Evolutionary conservation across 2,888 invertebrate species (phyloP).

Genomic region (Stenodema calcarata): DNA sequence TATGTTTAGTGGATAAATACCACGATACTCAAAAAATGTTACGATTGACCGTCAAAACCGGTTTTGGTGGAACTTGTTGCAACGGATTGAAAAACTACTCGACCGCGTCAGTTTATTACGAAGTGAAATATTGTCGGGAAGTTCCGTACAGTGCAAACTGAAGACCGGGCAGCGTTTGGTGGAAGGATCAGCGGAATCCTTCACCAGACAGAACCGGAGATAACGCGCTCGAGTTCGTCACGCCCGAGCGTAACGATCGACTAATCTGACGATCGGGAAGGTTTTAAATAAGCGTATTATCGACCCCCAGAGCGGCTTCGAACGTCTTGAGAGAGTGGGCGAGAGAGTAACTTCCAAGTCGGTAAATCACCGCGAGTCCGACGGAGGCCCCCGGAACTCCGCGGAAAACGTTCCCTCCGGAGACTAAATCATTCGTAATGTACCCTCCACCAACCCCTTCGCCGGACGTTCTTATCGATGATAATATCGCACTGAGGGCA

Average conservation of each 20-base stretch:
- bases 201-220: neutral
- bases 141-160: neutral
- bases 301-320: neutral
- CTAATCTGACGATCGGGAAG: neutral
- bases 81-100: no score
- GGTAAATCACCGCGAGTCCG: neutral
- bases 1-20: no score
- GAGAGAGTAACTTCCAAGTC: neutral
- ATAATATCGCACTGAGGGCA: neutral
- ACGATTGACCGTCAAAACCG: no score
- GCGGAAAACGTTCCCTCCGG: neutral
- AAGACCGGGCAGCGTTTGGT: neutral
- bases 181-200: neutral
- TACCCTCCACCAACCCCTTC: no score
- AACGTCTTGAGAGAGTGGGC: no score
- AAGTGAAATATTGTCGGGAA: no score
- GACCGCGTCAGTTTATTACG: no score
- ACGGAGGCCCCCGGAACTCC: neutral
- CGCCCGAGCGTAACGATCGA: neutral
- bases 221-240: neutral
- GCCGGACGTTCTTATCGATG: no score
- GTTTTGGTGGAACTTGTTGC: no score
- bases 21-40: no score
- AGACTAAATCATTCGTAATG: neutral
- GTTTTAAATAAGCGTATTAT: neutral